Conservation (phyloP, 2,888 invertebrate species). For the Digitonthophagus gazella region DNA sequence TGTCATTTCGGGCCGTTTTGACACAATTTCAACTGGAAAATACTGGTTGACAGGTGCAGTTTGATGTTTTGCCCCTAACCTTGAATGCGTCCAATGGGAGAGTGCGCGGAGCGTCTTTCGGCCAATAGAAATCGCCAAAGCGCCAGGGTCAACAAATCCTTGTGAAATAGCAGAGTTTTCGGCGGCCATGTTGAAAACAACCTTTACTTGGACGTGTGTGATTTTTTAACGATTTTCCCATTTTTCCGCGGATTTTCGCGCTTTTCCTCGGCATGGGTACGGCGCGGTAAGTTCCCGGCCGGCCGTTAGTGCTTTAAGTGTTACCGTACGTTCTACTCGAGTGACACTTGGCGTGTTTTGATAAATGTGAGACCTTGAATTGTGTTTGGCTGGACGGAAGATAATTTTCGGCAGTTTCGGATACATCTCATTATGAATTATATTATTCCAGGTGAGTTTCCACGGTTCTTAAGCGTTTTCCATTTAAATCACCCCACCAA, state of each 20-base stretch:
- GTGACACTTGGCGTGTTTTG: constrained; percentile 46
- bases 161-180: constrained; percentile 53
- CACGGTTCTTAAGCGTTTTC: not conserved
- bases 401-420: constrained; percentile 43
- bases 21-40: constrained; percentile 17
- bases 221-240: constrained; percentile 47
- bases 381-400: constrained; percentile 47
- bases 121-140: constrained; percentile 47
- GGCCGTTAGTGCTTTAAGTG: constrained; percentile 37
- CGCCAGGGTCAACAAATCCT: constrained; percentile 56
- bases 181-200: constrained; percentile 56
- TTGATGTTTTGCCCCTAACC: constrained; percentile 53
- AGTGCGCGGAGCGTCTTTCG: constrained; percentile 42
- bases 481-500: not conserved
- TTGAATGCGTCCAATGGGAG: constrained; percentile 51
- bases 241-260: constrained; percentile 37
- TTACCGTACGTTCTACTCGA: constrained; percentile 36
- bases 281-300: constrained; percentile 34
- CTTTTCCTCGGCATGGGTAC: constrained; percentile 34
- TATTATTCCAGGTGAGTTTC: constrained; percentile 43
- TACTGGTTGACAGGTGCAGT: constrained; percentile 50
- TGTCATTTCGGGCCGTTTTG: not conserved
- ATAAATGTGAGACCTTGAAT: constrained; percentile 50
- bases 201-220: constrained; percentile 51
- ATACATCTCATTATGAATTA: constrained; percentile 47